Evolutionary conservation across 2,113 vertebrate genomes (phyloP).

Genomic region (Pseudorhombus dupliciocellatus): DNA sequence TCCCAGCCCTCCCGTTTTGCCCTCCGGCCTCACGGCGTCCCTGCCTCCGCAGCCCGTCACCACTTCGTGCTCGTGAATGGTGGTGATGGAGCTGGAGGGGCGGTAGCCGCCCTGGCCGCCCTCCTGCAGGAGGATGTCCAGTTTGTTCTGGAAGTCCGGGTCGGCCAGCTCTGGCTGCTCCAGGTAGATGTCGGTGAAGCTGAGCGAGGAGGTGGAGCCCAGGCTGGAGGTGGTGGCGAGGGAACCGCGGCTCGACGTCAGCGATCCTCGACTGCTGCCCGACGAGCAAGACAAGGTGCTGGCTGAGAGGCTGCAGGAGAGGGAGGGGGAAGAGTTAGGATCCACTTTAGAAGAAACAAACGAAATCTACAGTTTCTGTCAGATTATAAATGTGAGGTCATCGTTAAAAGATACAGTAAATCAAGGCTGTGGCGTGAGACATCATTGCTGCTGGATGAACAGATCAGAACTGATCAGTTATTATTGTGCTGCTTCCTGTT

Average conservation of each 20-base stretch:
- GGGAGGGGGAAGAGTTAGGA: background rate
- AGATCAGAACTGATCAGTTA: too few relatives aligned
- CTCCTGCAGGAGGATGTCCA: slow-evolving; percentile 92
- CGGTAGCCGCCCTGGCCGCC: slow-evolving; percentile 78
- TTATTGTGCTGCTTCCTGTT: too few relatives aligned
- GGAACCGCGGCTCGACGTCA: slow-evolving; percentile 92
- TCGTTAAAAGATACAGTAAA: too few relatives aligned
- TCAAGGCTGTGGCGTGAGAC: too few relatives aligned
- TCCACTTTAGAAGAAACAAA: background rate
- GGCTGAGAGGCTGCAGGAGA: slow-evolving; percentile 86
- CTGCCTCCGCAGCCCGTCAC: slow-evolving; percentile 71
- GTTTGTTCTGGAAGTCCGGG: slow-evolving; percentile 90
- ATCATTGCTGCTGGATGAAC: too few relatives aligned
- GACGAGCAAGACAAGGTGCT: slow-evolving; percentile 96
- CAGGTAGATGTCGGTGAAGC: slow-evolving; percentile 92
- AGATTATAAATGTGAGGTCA: background rate
- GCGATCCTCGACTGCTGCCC: slow-evolving; percentile 92
- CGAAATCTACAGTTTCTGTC: background rate
- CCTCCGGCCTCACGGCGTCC: slow-evolving; percentile 6
- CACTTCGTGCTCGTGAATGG: slow-evolving; percentile 94
- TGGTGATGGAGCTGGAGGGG: slow-evolving; percentile 93
- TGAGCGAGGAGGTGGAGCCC: slow-evolving; percentile 92
- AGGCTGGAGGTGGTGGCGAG: slow-evolving; percentile 91
- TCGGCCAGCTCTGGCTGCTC: slow-evolving; percentile 89
- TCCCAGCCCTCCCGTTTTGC: background rate